phyloP scores from a whole-genome alignment of 1,140 invertebrate genomes.

The Aphelenchoides besseyi region DNA sequence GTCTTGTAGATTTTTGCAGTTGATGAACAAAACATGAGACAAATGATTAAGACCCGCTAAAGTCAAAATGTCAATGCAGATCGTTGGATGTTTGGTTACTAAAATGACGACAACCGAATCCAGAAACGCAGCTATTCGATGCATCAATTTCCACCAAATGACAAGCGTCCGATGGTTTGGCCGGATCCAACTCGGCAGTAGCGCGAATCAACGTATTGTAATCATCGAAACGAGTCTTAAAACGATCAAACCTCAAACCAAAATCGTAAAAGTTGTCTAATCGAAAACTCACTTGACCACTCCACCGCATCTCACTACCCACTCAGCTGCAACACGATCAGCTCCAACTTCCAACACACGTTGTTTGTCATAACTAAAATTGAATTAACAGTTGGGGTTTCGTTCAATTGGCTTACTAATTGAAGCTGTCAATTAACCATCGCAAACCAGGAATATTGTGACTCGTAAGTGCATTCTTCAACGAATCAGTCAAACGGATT shows the following conservation, averaged over 20 bases:
- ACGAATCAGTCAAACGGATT: background rate
- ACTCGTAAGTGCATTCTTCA: conserved; percentile 31
- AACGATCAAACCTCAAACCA: conserved; percentile 34
- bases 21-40: conserved; percentile 16
- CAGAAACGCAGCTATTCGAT: conserved; percentile 38
- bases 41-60: conserved; percentile 28
- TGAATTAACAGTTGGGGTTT: background rate
- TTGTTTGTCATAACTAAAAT: conserved; percentile 69
- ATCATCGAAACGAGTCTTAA: conserved; percentile 39
- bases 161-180: conserved; percentile 34
- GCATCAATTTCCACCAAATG: conserved; percentile 41
- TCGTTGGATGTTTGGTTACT: conserved; percentile 24
- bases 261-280: background rate
- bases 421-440: conserved; percentile 51
- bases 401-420: conserved; percentile 25
- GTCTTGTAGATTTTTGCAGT: conserved; percentile 47
- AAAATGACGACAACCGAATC: conserved; percentile 53
- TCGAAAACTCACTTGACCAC: conserved; percentile 30
- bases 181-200: conserved; percentile 50
- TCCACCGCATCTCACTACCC: conserved; percentile 68
- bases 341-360: conserved; percentile 75
- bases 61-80: background rate
- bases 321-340: conserved; percentile 83
- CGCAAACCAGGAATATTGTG: conserved; percentile 50
- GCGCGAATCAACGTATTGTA: conserved; percentile 47